Percentiles rank a stretch among this genome's conserved stretches.
Evolutionary conservation across 2,888 invertebrate species (phyloP).

Genomic region (Chydorus sphaericus): DNA sequence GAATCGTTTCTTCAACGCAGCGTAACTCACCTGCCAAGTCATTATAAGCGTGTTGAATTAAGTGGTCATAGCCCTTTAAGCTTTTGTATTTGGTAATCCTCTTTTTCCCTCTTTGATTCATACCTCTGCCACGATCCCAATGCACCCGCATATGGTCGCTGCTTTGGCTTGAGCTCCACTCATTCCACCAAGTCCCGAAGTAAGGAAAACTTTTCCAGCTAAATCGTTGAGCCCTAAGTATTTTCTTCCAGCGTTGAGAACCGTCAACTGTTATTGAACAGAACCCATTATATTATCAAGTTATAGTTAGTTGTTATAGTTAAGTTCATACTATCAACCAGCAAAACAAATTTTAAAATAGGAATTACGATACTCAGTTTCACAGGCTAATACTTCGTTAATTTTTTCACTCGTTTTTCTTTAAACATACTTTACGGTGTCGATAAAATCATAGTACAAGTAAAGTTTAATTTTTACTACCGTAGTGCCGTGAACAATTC

Average conservation of each 20-base stretch:
- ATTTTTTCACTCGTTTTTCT: not conserved
- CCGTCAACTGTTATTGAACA: conserved; percentile 34
- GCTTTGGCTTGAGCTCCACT: conserved; percentile 48
- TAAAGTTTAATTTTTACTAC: too few relatives aligned
- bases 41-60: not conserved
- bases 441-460: too few relatives aligned
- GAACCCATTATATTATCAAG: not conserved
- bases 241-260: conserved; percentile 42
- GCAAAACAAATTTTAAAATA: not conserved
- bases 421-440: not conserved
- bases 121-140: conserved; percentile 45
- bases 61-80: too few relatives aligned
- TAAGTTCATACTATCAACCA: not conserved
- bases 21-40: conserved; percentile 19
- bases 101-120: not conserved
- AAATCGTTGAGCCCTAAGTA: conserved; percentile 34
- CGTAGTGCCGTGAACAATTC: conserved; percentile 47
- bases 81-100: not conserved
- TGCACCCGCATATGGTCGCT: conserved; percentile 41
- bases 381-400: too few relatives aligned
- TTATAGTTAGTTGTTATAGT: not conserved
- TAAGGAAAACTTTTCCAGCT: conserved; percentile 39
- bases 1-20: conserved; percentile 34
- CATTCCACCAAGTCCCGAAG: conserved; percentile 45
- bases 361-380: too few relatives aligned